Base-by-base conservation (phyloP, 2,888 invertebrate species). In the Callosobruchus maculatus region DNA sequence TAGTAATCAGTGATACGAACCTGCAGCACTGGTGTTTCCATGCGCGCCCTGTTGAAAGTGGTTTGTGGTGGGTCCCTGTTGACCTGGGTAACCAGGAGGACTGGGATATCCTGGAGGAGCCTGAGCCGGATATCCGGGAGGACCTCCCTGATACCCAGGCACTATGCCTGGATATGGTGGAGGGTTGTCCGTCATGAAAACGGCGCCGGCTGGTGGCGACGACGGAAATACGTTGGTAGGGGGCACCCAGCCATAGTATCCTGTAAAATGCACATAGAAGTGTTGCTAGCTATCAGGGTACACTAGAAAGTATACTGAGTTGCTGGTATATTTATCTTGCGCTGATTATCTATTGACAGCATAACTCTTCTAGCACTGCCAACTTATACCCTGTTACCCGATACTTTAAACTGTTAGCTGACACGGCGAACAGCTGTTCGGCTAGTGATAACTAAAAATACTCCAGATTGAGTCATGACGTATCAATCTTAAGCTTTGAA, bases 111-210 rank as follows among this genome's bases (percentile, higher is more conserved):
- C 67, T 30, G 74, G 74, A 71, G 72, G 71, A 13, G 66, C 76
- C 22, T 74, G 74, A 20, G 79, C 71, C 70, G 71, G 78, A 72
- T 26, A 78, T 76, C 31, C 81, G 72, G 83, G 85, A 20, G 84
- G 84, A 49, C 83, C 84, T n/a, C 81, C 80, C 68, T 81, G 82
- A 70, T 82, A 82, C 4, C 80, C 81, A 18, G 81, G 89, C 73
- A 89, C 92, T 78, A 98, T 93, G 74, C 98, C 98, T 20, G 97
- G 97, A 88, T 98, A 98, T 1, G 98, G 98, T 70, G 97, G 97
- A 26, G 98, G 97, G 85, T 92, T 94, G 86, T 95, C 94, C 70
- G 94, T 94, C 90, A 96, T 95, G 86, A 92, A 98, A 26, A 98
- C 97, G 22, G 93, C 92, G 86, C 95, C 94, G 31, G 94, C 92